Conservation (phyloP, 1,140 invertebrate genomes). For the Asbolus verrucosus region DNA sequence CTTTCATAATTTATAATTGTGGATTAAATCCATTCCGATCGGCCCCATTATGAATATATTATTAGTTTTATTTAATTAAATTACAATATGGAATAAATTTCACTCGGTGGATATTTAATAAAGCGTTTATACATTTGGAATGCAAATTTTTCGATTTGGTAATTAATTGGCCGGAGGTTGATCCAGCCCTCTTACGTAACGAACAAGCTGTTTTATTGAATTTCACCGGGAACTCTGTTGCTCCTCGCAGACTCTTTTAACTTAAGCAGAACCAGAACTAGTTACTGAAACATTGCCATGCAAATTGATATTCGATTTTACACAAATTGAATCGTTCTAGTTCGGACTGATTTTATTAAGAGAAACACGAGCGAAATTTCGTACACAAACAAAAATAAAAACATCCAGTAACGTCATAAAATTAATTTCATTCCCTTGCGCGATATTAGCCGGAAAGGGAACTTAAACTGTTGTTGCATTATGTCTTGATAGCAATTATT, state of each 20-base stretch:
- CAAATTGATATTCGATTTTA: conserved; percentile 38
- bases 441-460: no score
- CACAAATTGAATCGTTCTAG: conserved; percentile 36
- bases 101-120: neutral
- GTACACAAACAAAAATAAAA: conserved; percentile 7
- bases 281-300: conserved; percentile 37
- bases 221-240: conserved; percentile 19
- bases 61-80: neutral
- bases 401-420: neutral
- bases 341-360: conserved; percentile 34
- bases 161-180: conserved; percentile 22
- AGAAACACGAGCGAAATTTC: conserved; percentile 13
- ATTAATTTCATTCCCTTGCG: no score
- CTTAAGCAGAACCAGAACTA: conserved; percentile 27
- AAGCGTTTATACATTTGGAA: neutral
- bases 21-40: neutral
- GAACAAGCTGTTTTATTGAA: conserved; percentile 28
- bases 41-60: neutral
- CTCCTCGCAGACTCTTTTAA: conserved; percentile 27
- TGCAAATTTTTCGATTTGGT: conserved; percentile 24
- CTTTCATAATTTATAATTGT: neutral
- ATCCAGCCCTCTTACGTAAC: neutral
- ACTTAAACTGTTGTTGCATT: no score
- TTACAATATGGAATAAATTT: neutral
- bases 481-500: no score